A percentile compares a stretch with the other conserved stretches of the same genome.
These are phyloP conservation scores for Rhorus exstirpatorius DNA, from an alignment of 2,888 invertebrate genomes.

Conservation along the genomic window DNA sequence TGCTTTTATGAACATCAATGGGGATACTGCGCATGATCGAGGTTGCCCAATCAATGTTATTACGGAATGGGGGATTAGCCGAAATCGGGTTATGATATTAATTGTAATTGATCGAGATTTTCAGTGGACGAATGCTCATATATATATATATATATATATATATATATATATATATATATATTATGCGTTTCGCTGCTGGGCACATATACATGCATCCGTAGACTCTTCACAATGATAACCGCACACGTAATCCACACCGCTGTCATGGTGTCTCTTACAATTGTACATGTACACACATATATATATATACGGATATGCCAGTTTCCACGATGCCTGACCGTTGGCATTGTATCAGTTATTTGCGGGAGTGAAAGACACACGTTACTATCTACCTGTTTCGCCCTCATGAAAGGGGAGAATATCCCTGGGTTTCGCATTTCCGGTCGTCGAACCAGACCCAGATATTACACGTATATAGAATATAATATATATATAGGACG, in stretches of 20 bases:
- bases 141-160: too few relatives aligned
- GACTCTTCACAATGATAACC: neutral
- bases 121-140: too few relatives aligned
- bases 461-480: conserved; percentile 9
- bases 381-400: neutral
- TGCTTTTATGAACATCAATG: too few relatives aligned
- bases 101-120: too few relatives aligned
- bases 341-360: neutral
- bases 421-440: conserved; percentile 46
- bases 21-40: too few relatives aligned
- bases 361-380: neutral
- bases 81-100: too few relatives aligned
- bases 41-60: too few relatives aligned
- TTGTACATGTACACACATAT: neutral
- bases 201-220: neutral
- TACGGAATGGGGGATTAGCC: too few relatives aligned
- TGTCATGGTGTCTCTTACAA: neutral
- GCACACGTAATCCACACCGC: neutral
- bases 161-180: too few relatives aligned
- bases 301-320: neutral
- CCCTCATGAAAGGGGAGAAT: conserved; percentile 39
- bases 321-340: neutral
- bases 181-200: neutral
- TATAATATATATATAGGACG: neutral
- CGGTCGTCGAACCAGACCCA: conserved; percentile 49